Evolutionary conservation across 2,888 invertebrate genomes (phyloP).

Genomic region (Dusona sp.): DNA sequence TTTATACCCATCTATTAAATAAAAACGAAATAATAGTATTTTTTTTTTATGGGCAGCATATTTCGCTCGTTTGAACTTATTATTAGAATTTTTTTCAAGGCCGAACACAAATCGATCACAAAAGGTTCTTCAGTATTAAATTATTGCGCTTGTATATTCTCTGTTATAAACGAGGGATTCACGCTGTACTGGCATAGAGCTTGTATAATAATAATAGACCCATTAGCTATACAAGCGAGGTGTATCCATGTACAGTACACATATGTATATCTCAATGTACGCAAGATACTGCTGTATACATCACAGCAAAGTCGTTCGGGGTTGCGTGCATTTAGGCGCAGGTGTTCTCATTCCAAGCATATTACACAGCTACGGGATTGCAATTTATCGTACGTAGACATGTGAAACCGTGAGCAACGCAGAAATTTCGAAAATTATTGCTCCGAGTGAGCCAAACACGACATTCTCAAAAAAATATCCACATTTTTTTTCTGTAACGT

Average conservation of each 20-base stretch:
- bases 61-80: background rate
- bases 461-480: background rate
- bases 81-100: background rate
- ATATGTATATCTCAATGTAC: conserved; percentile 8
- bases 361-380: conserved; percentile 8
- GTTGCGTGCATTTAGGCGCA: conserved; percentile 73
- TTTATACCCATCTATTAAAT: background rate
- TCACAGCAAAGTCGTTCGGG: conserved; percentile 55
- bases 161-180: background rate
- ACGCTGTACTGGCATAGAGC: background rate
- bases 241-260: background rate
- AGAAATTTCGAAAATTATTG: background rate
- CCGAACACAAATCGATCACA: conserved; percentile 22
- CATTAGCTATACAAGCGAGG: conserved; percentile 28
- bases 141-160: background rate
- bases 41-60: background rate
- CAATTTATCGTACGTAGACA: conserved; percentile 20
- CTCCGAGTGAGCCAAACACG: background rate
- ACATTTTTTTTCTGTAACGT: too few species aligned
- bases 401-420: background rate
- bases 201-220: conserved; percentile 3
- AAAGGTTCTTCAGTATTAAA: background rate
- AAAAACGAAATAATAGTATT: background rate
- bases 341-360: conserved; percentile 43
- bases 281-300: conserved; percentile 41